A percentile compares a stretch with the other conserved stretches of the same genome.
These are phyloP conservation scores for Australoheros scitulus DNA, from an alignment of 2,113 vertebrate species.

Conservation along the genomic window DNA sequence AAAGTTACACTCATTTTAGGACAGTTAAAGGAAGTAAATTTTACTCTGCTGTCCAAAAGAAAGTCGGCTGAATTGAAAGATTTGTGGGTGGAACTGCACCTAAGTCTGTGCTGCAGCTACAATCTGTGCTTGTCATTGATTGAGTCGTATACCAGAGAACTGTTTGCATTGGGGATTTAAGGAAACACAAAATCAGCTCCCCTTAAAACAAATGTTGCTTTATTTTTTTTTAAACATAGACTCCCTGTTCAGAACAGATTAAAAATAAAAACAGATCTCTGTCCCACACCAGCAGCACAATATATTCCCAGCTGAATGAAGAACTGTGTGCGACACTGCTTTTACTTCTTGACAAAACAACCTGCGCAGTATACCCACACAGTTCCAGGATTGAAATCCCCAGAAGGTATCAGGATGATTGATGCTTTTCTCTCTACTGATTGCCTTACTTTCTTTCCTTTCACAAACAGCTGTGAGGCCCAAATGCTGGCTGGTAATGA, in stretches of 20 bases:
- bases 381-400: conserved; percentile 35
- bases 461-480: conserved; percentile 16
- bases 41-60: background rate
- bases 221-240: background rate
- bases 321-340: conserved; percentile 15
- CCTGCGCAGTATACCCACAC: background rate
- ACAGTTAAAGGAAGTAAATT: background rate
- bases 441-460: conserved; percentile 35
- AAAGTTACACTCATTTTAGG: background rate
- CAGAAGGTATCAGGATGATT: conserved; percentile 31
- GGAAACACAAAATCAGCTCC: background rate
- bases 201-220: background rate
- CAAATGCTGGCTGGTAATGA: conserved; percentile 24
- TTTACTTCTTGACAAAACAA: conserved; percentile 35
- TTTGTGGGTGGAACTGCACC: no score
- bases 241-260: background rate
- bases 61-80: background rate
- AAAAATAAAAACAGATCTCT: background rate
- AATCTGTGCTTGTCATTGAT: background rate
- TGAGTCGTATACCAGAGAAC: background rate
- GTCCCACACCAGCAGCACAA: background rate
- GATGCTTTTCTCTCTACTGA: conserved; percentile 48
- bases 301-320: conserved; percentile 18
- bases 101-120: background rate
- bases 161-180: background rate